A percentile compares a stretch with the other conserved stretches of the same genome.
phyloP scores from a whole-genome alignment of 2,113 vertebrate genomes.

The Eublepharis macularius region DNA sequence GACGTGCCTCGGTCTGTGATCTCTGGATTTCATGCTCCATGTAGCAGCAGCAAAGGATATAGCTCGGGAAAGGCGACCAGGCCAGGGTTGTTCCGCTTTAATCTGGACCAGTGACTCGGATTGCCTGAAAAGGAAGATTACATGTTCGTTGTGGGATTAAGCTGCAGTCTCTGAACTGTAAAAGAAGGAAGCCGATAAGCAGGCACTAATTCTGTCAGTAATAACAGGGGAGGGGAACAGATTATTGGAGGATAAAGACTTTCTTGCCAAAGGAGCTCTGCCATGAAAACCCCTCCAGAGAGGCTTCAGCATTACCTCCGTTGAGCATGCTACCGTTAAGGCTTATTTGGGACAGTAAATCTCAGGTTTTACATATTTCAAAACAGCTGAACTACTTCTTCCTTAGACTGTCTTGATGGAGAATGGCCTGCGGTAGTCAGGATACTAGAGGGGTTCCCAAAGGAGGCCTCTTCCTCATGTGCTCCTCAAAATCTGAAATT shows the following conservation, averaged over 20 bases:
- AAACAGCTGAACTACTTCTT: neutral
- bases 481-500: no score
- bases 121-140: conserved; percentile 31
- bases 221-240: conserved; percentile 1
- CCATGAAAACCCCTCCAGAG: neutral
- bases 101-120: conserved; percentile 9
- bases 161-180: neutral
- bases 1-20: neutral
- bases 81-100: neutral
- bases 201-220: conserved; percentile 9
- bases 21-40: neutral
- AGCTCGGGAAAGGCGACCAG: neutral
- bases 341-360: neutral
- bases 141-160: conserved; percentile 10
- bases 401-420: neutral
- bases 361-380: neutral
- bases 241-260: conserved; percentile 12
- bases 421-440: neutral
- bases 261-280: neutral
- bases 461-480: no score
- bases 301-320: neutral
- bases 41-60: neutral
- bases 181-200: conserved; percentile 14
- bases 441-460: no score
- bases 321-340: neutral